A percentile compares a stretch with the other conserved stretches of the same genome.
phyloP scores from a whole-genome alignment of 2,113 vertebrate genomes.

The Gallinago jamesoni region DNA sequence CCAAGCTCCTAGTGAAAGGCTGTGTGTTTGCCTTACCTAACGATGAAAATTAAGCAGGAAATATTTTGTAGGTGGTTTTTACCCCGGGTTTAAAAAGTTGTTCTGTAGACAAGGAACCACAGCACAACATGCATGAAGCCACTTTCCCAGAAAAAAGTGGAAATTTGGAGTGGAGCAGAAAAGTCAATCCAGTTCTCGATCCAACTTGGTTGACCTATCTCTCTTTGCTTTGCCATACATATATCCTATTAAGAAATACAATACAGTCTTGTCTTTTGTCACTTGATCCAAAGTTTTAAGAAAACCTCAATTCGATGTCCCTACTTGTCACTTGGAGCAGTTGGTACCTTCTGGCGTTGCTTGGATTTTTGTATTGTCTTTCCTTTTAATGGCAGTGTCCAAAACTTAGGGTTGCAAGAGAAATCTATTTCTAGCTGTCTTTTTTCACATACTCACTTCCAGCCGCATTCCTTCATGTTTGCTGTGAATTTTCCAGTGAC shows the following conservation, averaged over 20 bases:
- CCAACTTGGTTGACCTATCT: neutral
- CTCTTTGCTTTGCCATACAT: neutral
- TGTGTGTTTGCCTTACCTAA: neutral
- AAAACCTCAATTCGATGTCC: neutral
- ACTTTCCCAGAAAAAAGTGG: neutral
- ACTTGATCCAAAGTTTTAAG: neutral
- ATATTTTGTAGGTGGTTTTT: neutral
- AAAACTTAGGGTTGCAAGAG: neutral
- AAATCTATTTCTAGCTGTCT: neutral
- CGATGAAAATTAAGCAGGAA: neutral
- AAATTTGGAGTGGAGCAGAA: neutral
- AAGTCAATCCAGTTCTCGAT: neutral
- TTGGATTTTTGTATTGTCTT: neutral
- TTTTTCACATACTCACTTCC: neutral
- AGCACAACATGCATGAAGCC: neutral
- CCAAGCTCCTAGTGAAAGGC: neutral
- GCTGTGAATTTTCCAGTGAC: neutral
- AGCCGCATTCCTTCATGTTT: neutral
- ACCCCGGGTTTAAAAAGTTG: neutral
- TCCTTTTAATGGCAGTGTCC: neutral
- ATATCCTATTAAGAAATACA: neutral
- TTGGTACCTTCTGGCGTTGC: neutral
- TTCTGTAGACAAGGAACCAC: neutral
- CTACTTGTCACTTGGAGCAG: neutral
- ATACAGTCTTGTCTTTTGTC: neutral